Percentiles rank a stretch among this genome's conserved stretches.
Conservation (phyloP, 2,888 invertebrate species). For the Rhimphoctona megacephalus region DNA sequence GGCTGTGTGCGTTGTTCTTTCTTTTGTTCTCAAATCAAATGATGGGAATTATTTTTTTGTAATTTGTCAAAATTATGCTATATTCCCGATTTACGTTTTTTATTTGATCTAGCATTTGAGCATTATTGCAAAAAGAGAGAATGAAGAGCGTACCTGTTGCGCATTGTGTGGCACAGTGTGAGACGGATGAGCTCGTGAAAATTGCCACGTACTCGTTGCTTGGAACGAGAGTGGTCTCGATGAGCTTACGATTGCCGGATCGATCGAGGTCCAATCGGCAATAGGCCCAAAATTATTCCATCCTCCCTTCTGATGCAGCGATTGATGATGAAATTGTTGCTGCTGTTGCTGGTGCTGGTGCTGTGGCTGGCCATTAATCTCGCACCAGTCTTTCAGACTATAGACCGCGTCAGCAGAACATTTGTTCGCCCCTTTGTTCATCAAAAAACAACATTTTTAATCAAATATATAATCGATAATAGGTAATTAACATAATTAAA, state of each 20-base stretch:
- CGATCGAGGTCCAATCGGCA: conserved; percentile 95
- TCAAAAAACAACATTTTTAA: background rate
- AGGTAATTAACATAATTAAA: background rate
- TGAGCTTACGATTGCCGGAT: conserved; percentile 95
- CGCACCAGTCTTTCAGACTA: conserved; percentile 86
- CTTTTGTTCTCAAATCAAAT: background rate
- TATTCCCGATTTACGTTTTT: background rate
- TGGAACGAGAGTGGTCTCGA: conserved; percentile 86
- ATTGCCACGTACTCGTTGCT: conserved; percentile 83
- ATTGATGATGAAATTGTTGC: conserved; percentile 84
- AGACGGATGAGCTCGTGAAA: conserved; percentile 82
- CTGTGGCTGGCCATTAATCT: conserved; percentile 80
- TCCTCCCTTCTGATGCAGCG: conserved; percentile 81
- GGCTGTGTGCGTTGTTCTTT: background rate
- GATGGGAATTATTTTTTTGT: background rate
- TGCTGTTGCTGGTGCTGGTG: conserved; percentile 82
- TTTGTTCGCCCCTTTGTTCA: conserved; percentile 78
- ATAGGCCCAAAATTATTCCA: conserved; percentile 85
- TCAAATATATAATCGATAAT: background rate
- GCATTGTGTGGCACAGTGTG: conserved; percentile 82
- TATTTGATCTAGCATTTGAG: background rate
- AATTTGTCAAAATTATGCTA: background rate
- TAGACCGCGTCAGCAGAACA: conserved; percentile 82
- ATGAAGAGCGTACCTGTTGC: conserved; percentile 79
- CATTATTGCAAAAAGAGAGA: background rate